Evolutionary conservation across 1,140 invertebrate species (phyloP).

Genomic region (Periplaneta americana): DNA sequence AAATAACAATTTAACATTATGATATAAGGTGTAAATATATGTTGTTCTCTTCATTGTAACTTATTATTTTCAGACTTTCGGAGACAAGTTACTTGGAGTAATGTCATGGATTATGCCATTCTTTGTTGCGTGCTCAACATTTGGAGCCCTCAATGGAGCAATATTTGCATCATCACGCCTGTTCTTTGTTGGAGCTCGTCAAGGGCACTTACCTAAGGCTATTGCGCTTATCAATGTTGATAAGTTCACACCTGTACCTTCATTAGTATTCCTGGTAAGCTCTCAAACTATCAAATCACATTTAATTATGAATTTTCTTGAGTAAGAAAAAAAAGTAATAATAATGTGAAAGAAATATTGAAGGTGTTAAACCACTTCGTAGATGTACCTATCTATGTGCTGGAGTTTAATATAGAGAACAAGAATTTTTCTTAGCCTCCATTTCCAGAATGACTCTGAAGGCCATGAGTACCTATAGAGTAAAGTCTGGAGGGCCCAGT

Average conservation of each 20-base stretch:
- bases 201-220: slow-evolving; percentile 81
- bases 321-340: neutral
- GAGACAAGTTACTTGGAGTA: slow-evolving; percentile 62
- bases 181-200: slow-evolving; percentile 86
- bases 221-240: slow-evolving; percentile 80
- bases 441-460: no score
- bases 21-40: no score
- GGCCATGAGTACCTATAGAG: no score
- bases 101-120: slow-evolving; percentile 76
- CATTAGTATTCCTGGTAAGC: slow-evolving; percentile 77
- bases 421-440: no score
- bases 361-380: neutral
- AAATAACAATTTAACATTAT: no score
- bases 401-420: no score
- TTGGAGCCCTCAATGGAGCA: slow-evolving; percentile 81
- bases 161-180: slow-evolving; percentile 86
- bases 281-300: neutral
- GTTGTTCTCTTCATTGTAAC: no score
- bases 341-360: neutral
- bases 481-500: no score
- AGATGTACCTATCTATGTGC: neutral
- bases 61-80: slow-evolving; percentile 63
- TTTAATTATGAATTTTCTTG: neutral
- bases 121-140: slow-evolving; percentile 78
- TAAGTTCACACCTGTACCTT: slow-evolving; percentile 77